These are phyloP conservation scores for Listrodromus nycthemerus DNA, from an alignment of 2,888 invertebrate species.

Conservation along the genomic window DNA sequence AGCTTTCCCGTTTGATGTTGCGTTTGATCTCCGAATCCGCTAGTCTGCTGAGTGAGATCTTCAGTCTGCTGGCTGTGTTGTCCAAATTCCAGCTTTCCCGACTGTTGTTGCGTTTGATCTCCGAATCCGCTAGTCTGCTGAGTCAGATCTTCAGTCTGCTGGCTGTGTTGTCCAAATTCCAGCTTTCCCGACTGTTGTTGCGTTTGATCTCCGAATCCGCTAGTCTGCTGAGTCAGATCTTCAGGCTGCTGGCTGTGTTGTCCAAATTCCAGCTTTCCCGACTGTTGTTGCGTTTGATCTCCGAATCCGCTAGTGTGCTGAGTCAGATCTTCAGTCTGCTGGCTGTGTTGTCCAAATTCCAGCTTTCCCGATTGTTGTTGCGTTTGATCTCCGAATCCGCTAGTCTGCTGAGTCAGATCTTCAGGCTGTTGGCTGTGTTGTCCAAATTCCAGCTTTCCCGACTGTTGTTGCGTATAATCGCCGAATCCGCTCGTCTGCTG, in stretches of 20 bases:
- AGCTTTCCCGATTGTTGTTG: no score
- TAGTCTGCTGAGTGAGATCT: constrained; percentile 45
- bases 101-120: constrained; percentile 61
- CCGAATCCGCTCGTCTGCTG: no score
- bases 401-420: no score
- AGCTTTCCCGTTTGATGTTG: constrained; percentile 56
- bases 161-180: constrained; percentile 67
- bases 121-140: constrained; percentile 34
- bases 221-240: constrained; percentile 58
- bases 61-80: constrained; percentile 66
- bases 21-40: constrained; percentile 45
- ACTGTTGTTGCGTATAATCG: no score
- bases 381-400: no score
- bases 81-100: constrained; percentile 55
- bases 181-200: constrained; percentile 57
- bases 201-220: constrained; percentile 39
- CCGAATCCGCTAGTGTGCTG: constrained; percentile 38
- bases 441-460: no score
- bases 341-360: constrained; percentile 42
- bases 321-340: constrained; percentile 68
- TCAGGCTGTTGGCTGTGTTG: no score
- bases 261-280: constrained; percentile 57
- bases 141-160: constrained; percentile 57
- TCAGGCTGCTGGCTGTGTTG: constrained; percentile 57
- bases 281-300: neutral